Percentiles rank a stretch among this genome's conserved stretches.
phyloP scores from a whole-genome alignment of 2,888 invertebrate genomes.

The Margaritifera margaritifera region DNA sequence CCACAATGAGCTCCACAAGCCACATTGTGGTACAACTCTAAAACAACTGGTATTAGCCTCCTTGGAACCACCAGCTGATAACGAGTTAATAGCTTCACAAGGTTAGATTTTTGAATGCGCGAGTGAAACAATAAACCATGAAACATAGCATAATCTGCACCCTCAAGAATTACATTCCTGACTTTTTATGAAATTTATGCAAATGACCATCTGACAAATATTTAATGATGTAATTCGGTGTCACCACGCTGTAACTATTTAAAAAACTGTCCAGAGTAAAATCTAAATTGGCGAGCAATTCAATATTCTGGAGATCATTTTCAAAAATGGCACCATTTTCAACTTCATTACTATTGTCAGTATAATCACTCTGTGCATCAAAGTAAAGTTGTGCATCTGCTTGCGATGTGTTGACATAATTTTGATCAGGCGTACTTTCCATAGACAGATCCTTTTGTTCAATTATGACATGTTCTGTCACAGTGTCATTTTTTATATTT shows the following conservation, averaged over 20 bases:
- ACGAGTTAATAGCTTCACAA: too few relatives aligned
- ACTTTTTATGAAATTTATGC: slow-evolving; percentile 19
- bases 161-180: slow-evolving; percentile 14
- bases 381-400: too few relatives aligned
- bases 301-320: too few relatives aligned
- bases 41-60: slow-evolving; percentile 7
- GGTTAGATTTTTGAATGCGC: too few relatives aligned
- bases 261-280: slow-evolving; percentile 15
- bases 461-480: too few relatives aligned
- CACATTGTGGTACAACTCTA: slow-evolving; percentile 19
- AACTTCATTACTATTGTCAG: too few relatives aligned
- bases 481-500: too few relatives aligned
- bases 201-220: slow-evolving; percentile 11
- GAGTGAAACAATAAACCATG: slow-evolving; percentile 18
- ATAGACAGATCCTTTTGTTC: too few relatives aligned
- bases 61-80: slow-evolving; percentile 23
- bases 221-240: slow-evolving; percentile 10
- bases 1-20: slow-evolving; percentile 26
- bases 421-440: too few relatives aligned
- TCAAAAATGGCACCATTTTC: too few relatives aligned
- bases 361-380: too few relatives aligned
- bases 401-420: too few relatives aligned
- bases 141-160: slow-evolving; percentile 19
- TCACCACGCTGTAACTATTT: slow-evolving; percentile 13
- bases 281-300: slow-evolving; percentile 1